Evolutionary conservation across 2,888 invertebrate genomes (phyloP), one percentile per base, ranked within the genome.

Genomic region (Congeria kusceri): DNA sequence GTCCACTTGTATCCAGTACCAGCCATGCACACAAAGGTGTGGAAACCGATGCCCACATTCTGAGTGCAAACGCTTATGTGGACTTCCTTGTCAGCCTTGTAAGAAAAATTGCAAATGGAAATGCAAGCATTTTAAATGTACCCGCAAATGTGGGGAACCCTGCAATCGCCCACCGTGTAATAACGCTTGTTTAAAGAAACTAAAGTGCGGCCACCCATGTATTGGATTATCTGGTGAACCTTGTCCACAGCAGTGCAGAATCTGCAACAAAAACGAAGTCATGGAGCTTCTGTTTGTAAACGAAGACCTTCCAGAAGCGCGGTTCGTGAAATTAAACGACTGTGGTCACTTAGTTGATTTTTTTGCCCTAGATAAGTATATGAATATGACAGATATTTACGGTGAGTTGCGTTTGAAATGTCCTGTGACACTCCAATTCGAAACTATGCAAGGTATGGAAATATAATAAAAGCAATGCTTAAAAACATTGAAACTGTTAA

Each of bases 221-320:
- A 94, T 95, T 89, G 96, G 96, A 15, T 94, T 96, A 62, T 96
- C 96, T 93, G 96, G 96, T n/a, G 96, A 96, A 92, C 96, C 94
- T 15, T 96, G 96, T 92, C 96, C 96, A 25, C 91, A 92, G 47
- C 87, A 95, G 65, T 96, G 96, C 93, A 92, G 94, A 44, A 61
- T 91, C 15, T 96, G 96, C 93, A 87, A 95, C 67, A 68, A n/a
- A n/a, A n/a, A n/a, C n/a, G n/a, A n/a, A n/a, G n/a, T n/a, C n/a
- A n/a, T n/a, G n/a, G n/a, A n/a, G n/a, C n/a, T n/a, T n/a, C n/a
- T n/a, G n/a, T n/a, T n/a, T n/a, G n/a, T 69, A 9, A 39, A 57
- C 11, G 69, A 77, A 47, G 66, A 62, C 29, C 39, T 46, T 5
- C 47, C 94, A 0, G 94, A 94, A 79, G 95, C 95, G 1, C 62